A percentile compares a stretch with the other conserved stretches of the same genome.
These are phyloP conservation scores for Tetragnatha montana DNA, from an alignment of 2,888 invertebrate genomes.

Conservation along the genomic window DNA sequence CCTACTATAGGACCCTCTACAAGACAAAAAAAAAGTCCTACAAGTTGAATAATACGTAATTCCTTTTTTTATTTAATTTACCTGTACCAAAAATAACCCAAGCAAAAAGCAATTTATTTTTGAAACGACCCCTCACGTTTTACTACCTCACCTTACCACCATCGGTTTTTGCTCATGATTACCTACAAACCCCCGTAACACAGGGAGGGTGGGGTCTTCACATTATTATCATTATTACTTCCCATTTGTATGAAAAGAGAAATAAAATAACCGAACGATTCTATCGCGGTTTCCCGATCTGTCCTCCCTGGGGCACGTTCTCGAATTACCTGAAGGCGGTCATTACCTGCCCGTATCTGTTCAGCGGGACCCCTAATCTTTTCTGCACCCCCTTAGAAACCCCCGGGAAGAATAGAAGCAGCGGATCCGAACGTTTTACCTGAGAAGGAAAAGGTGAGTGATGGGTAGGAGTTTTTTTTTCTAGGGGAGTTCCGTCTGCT, in stretches of 20 bases:
- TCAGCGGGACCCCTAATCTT: constrained; percentile 26
- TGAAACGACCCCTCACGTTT: too few relatives aligned
- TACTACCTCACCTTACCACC: too few relatives aligned
- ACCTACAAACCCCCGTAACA: constrained; percentile 16
- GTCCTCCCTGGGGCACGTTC: constrained; percentile 38
- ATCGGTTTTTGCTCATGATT: neutral
- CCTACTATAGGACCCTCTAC: too few relatives aligned
- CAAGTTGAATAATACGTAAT: too few relatives aligned
- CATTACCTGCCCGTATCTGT: constrained; percentile 64
- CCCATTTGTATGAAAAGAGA: neutral
- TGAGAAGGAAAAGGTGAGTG: constrained; percentile 25
- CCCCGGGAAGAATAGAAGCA: constrained; percentile 34
- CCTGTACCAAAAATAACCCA: too few relatives aligned
- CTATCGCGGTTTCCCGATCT: constrained; percentile 42
- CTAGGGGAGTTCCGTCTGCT: too few relatives aligned
- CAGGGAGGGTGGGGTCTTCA: neutral
- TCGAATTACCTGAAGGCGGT: constrained; percentile 53
- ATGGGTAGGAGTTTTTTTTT: constrained; percentile 25
- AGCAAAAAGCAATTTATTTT: too few relatives aligned
- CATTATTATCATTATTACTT: constrained; percentile 6
- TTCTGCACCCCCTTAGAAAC: neutral
- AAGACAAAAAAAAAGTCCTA: too few relatives aligned
- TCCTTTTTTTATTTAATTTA: too few relatives aligned
- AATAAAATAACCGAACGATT: neutral
- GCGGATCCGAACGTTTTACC: constrained; percentile 18